A percentile compares a stretch with the other conserved stretches of the same genome.
phyloP scores from a whole-genome alignment of 1,140 invertebrate species.

The Drosophila parvula region DNA sequence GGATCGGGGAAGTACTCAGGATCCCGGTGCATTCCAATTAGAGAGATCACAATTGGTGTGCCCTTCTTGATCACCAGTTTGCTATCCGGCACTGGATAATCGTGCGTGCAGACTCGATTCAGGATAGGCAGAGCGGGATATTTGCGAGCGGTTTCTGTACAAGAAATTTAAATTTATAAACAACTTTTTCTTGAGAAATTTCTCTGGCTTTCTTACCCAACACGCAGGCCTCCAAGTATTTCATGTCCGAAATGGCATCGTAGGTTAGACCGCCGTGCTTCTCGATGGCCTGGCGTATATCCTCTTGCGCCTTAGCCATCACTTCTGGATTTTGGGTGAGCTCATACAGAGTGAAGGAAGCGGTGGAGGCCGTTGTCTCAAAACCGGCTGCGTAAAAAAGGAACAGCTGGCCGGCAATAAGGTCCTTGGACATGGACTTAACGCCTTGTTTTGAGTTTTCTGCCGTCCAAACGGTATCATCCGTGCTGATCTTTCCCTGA shows the following conservation, averaged over 20 bases:
- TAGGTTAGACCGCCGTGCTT: constrained; percentile 85
- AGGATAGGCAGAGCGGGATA: constrained; percentile 86
- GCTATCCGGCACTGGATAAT: constrained; percentile 83
- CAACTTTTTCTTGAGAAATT: neutral
- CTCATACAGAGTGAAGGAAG: constrained; percentile 86
- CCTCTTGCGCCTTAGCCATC: constrained; percentile 80
- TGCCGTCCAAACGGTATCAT: constrained; percentile 65
- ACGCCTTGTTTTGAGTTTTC: constrained; percentile 34
- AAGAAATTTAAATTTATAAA: too few relatives aligned
- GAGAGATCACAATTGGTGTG: constrained; percentile 83
- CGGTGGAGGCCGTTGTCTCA: constrained; percentile 88
- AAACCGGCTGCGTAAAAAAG: constrained; percentile 89
- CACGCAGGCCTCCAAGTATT: constrained; percentile 86
- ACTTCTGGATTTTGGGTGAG: constrained; percentile 84
- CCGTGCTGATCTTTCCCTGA: constrained; percentile 74
- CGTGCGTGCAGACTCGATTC: constrained; percentile 81
- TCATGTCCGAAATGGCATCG: constrained; percentile 85
- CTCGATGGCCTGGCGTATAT: constrained; percentile 84
- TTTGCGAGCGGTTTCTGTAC: constrained; percentile 86
- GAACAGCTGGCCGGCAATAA: constrained; percentile 86
- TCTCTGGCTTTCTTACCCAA: constrained; percentile 42
- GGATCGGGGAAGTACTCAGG: constrained; percentile 87
- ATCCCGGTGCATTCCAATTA: constrained; percentile 85
- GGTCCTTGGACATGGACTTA: constrained; percentile 83
- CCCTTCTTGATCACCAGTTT: constrained; percentile 84